A percentile compares a stretch with the other conserved stretches of the same genome.
Conservation (phyloP, 2,888 invertebrate species). For the Rhorus exstirpatorius region DNA sequence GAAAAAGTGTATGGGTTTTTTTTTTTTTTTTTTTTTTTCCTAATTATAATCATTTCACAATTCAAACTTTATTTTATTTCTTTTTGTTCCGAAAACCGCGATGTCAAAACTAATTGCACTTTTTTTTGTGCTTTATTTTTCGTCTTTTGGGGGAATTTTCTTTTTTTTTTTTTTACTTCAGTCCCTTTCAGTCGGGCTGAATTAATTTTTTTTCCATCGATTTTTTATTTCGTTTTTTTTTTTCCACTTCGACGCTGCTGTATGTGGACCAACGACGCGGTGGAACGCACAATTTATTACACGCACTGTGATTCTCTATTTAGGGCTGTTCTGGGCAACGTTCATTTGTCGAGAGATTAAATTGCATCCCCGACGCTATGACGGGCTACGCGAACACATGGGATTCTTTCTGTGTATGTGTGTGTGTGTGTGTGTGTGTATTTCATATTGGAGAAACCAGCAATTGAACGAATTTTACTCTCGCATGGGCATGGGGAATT, state of each 20-base stretch:
- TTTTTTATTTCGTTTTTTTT: neutral
- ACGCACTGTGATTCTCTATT: conserved; percentile 67
- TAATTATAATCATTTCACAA: too few relatives aligned
- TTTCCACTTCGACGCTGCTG: neutral
- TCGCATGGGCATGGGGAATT: neutral
- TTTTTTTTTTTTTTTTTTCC: too few relatives aligned
- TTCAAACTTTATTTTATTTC: too few relatives aligned
- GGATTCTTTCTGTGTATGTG: too few relatives aligned
- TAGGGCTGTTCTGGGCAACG: conserved; percentile 50
- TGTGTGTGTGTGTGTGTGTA: conserved; percentile 21
- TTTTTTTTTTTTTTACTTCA: conserved; percentile 2
- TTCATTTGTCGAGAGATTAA: conserved; percentile 72
- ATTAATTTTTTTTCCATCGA: neutral
- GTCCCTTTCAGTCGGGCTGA: too few relatives aligned
- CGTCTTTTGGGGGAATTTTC: neutral
- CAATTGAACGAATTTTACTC: neutral
- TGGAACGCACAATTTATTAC: conserved; percentile 64
- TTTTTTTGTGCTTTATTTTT: too few relatives aligned
- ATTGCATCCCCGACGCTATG: conserved; percentile 64
- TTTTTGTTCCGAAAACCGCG: too few relatives aligned
- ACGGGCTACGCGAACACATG: conserved; percentile 18
- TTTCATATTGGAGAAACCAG: conserved; percentile 21
- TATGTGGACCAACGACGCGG: neutral
- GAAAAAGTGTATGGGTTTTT: too few relatives aligned
- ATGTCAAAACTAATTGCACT: too few relatives aligned